Evolutionary conservation across 2,113 vertebrate genomes (phyloP).

Genomic region (Struthio camelus): DNA sequence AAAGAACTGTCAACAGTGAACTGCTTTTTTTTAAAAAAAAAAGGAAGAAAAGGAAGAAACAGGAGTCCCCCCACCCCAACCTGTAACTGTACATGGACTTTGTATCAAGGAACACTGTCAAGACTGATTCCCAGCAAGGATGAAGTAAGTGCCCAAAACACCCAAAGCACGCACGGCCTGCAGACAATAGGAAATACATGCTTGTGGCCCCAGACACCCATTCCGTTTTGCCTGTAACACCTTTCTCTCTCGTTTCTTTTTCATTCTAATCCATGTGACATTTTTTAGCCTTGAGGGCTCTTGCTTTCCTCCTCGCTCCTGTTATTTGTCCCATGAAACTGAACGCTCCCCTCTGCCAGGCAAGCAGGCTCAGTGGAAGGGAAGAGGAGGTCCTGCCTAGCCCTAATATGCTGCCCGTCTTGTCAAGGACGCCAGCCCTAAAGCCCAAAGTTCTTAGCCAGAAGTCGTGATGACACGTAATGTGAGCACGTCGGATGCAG

Average conservation of each 20-base stretch:
- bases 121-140: neutral
- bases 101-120: neutral
- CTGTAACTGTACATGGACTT: neutral
- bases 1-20: constrained; percentile 77
- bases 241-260: neutral
- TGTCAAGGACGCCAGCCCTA: neutral
- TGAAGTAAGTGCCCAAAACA: neutral
- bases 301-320: neutral
- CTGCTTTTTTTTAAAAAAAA: constrained; percentile 35
- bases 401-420: neutral
- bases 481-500: neutral
- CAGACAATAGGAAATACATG: neutral
- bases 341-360: fast-evolving
- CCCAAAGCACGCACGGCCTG: neutral
- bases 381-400: neutral
- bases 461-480: neutral
- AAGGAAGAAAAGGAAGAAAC: neutral
- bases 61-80: neutral
- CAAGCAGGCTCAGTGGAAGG: neutral
- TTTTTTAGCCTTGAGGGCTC: neutral
- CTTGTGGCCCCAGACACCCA: fast-evolving
- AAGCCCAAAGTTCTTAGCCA: neutral
- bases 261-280: neutral
- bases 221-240: neutral
- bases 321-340: neutral